These are phyloP conservation scores for Pontoporia blainvillei DNA, from an alignment of 2,113 vertebrate species.

Conservation along the genomic window DNA sequence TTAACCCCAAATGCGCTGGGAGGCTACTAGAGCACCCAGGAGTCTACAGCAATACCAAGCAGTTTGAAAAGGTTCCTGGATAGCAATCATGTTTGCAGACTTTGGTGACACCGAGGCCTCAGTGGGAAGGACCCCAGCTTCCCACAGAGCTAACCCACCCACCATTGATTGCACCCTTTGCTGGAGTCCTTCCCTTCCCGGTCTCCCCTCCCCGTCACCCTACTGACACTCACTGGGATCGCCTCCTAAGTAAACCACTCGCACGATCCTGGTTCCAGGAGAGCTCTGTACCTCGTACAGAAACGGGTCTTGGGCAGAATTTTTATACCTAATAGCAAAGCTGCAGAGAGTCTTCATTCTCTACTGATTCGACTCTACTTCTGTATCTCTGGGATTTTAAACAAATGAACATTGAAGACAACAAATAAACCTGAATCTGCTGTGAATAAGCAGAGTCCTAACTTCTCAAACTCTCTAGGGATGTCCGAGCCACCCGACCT, in stretches of 20 bases:
- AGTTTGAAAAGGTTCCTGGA: neutral
- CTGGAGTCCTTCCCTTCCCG: neutral
- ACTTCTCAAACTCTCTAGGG: neutral
- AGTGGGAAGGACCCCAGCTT: neutral
- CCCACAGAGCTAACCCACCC: neutral
- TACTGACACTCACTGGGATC: accelerated
- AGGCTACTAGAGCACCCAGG: neutral
- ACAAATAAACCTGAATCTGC: neutral
- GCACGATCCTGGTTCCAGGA: neutral
- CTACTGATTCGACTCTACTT: neutral
- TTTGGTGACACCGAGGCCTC: accelerated
- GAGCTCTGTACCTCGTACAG: neutral
- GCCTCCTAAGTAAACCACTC: neutral
- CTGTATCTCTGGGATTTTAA: neutral
- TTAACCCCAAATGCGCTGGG: neutral
- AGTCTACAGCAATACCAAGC: neutral
- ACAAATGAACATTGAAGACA: neutral
- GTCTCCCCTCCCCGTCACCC: neutral
- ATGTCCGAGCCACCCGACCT: neutral
- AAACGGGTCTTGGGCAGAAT: neutral
- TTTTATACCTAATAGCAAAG: neutral
- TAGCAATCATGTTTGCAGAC: neutral
- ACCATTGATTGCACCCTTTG: accelerated
- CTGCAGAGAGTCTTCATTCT: neutral
- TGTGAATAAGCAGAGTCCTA: neutral